These are phyloP conservation scores for Ectemnius continuus DNA, from an alignment of 2,888 invertebrate species.

Conservation along the genomic window DNA sequence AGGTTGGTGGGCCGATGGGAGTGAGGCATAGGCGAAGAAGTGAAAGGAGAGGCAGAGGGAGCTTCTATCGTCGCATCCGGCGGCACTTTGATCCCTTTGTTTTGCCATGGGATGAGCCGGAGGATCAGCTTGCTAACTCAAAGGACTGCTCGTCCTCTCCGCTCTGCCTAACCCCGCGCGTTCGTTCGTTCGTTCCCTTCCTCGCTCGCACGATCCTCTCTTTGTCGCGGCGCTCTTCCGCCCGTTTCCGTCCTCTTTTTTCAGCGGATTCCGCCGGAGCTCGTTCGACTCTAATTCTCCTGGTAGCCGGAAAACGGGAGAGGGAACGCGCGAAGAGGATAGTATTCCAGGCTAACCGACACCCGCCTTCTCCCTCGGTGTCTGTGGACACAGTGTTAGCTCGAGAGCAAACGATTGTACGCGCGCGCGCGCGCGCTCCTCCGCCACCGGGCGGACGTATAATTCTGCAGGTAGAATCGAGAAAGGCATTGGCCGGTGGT, in stretches of 20 bases:
- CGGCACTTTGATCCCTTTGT: constrained; percentile 64
- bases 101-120: constrained; percentile 65
- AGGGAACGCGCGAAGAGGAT: not conserved
- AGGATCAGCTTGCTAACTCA: constrained; percentile 67
- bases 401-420: constrained; percentile 61
- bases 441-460: constrained; percentile 45
- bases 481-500: constrained; percentile 32
- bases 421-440: too few relatives aligned
- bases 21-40: constrained; percentile 11
- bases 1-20: constrained; percentile 15
- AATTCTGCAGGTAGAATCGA: constrained; percentile 54
- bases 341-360: constrained; percentile 30
- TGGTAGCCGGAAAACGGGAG: constrained; percentile 1
- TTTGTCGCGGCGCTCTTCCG: constrained; percentile 10
- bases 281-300: constrained; percentile 37
- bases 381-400: constrained; percentile 61
- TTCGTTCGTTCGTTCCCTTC: not conserved
- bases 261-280: constrained; percentile 27
- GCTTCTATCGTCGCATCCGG: constrained; percentile 57
- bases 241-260: constrained; percentile 7
- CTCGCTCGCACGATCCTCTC: constrained; percentile 10
- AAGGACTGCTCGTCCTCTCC: constrained; percentile 56
- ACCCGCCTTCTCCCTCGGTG: constrained; percentile 27
- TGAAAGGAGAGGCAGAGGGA: constrained; percentile 41
- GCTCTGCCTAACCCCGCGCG: not conserved